Conservation (phyloP, 1,140 invertebrate species). For the Rhopalosiphum padi region DNA sequence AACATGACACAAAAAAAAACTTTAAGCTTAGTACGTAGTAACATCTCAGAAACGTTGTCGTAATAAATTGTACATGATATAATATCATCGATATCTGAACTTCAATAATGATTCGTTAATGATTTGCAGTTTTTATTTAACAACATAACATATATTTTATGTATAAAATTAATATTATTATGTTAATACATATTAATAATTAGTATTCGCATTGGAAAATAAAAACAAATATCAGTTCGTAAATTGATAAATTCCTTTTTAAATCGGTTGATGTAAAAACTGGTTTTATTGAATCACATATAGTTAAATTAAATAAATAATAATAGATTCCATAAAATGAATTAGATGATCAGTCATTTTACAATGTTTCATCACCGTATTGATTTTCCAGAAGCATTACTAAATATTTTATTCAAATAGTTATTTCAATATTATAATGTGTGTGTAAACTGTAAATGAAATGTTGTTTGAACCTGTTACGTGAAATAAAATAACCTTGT, state of each 20-base stretch:
- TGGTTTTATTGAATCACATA: neutral
- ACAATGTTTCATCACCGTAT: neutral
- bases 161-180: neutral
- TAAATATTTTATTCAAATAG: neutral
- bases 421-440: neutral
- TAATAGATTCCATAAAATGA: neutral
- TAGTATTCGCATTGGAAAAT: neutral
- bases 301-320: neutral
- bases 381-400: neutral
- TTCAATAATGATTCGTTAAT: neutral
- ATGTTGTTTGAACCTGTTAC: slow-evolving; percentile 26
- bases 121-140: neutral
- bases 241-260: neutral
- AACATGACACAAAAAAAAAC: neutral
- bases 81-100: neutral
- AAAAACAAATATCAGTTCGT: neutral
- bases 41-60: neutral
- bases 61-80: neutral
- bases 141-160: too few relatives aligned
- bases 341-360: neutral
- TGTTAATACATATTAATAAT: neutral
- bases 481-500: slow-evolving; percentile 17
- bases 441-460: neutral
- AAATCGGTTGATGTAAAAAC: neutral
- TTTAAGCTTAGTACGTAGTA: neutral